Base-by-base conservation (phyloP, 1,140 invertebrate genomes). In the Chrysoperla carnea region DNA sequence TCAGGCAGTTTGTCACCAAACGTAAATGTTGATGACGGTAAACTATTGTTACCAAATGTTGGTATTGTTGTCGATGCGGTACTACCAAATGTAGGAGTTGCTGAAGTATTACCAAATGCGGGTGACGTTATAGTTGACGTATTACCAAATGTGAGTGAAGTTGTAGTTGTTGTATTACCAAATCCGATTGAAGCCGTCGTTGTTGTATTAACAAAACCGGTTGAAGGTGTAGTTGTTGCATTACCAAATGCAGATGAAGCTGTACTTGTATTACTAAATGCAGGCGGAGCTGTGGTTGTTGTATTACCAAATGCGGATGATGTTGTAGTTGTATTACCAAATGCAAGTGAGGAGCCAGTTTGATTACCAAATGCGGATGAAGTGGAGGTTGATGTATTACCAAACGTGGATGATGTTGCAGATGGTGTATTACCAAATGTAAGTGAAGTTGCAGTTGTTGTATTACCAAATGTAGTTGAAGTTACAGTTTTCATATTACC, bases 401-500 rank as follows among this genome's bases (percentile, higher is more conserved):
- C 29, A 17, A 29, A 33, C 40, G 29, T 17, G 2, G 17, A 13
- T 45, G 46, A n/a, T 9, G 28, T 17, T 11, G 29, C 35, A 38
- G 41, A 8, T 29, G 50, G 36, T 23, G 45, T 42, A 37, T 50
- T 50, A 39, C 51, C 51, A 44, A 55, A 52, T 28, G 41, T 52
- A 42, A 54, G 55, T 8, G 40, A 36, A 13, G 45, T 28, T 8
- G 47, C 15, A 13, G 52, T 33, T 13, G 38, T 4, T 42, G 36
- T 14, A 17, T 37, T 29, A 17, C 14, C 23, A 41, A 44, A 29
- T 27, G 40, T 12, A 8, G 31, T 12, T 37, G 35, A 37, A 23
- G 23, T 36, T 14, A 31, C n/a, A 36, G 14, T 27, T 36, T 31
- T 23, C 43, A 29, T 42, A 11, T 33, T 23, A 23, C 17, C 17